phyloP scores from a whole-genome alignment of 2,113 vertebrate species.

The Rhynchopsitta pachyrhyncha region DNA sequence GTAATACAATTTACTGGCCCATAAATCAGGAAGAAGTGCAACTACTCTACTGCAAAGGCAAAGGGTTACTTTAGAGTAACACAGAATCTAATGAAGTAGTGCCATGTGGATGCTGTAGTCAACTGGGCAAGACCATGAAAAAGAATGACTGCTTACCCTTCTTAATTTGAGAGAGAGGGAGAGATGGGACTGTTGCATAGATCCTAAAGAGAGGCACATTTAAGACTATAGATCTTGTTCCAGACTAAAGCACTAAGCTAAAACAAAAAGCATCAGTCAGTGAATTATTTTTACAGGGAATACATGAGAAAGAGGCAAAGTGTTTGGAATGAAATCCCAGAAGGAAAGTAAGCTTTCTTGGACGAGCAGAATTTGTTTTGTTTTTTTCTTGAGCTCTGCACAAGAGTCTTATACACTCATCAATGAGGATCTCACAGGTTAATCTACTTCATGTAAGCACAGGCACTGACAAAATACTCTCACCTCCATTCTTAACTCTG shows the following conservation, averaged over 20 bases:
- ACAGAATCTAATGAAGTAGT: background rate
- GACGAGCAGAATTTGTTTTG: constrained; percentile 42
- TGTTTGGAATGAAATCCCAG: constrained; percentile 52
- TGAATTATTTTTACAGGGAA: constrained; percentile 44
- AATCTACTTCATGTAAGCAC: background rate
- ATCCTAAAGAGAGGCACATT: background rate
- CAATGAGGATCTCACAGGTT: background rate
- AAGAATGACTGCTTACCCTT: background rate
- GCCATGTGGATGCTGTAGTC: background rate
- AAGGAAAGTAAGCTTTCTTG: constrained; percentile 53
- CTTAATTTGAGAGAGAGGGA: background rate
- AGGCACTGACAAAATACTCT: background rate
- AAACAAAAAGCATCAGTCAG: background rate
- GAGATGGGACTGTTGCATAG: background rate
- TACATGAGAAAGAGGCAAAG: background rate
- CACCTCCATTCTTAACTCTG: background rate
- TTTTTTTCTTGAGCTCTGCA: constrained; percentile 38
- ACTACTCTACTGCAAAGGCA: background rate
- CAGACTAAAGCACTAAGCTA: background rate
- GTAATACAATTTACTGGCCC: background rate
- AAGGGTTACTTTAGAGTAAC: background rate
- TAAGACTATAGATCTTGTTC: background rate
- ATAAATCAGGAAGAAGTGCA: background rate
- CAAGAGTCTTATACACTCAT: background rate
- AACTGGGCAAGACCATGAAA: background rate